Conservation (phyloP, 1,140 invertebrate genomes). For the Dendrolimus kikuchii region DNA sequence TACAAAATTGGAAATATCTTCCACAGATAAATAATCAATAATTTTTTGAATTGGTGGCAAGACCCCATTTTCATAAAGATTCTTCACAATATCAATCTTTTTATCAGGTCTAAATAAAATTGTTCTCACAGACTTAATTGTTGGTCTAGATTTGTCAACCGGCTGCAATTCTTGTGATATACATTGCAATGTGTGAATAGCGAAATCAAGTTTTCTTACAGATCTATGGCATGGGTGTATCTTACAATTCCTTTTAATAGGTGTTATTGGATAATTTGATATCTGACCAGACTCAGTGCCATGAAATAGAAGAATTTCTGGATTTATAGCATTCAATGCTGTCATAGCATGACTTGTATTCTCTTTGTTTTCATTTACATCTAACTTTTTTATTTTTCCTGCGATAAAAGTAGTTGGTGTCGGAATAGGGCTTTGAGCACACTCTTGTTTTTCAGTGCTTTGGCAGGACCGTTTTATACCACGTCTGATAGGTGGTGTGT, state of each 20-base stretch:
- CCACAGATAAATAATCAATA: constrained; percentile 44
- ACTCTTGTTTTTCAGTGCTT: constrained; percentile 24
- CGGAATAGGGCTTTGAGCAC: constrained; percentile 18
- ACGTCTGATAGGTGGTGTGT: constrained; percentile 33
- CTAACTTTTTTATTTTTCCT: constrained; percentile 28
- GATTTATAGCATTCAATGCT: constrained; percentile 5
- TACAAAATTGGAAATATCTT: constrained; percentile 57
- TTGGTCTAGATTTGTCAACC: constrained; percentile 15
- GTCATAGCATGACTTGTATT: constrained; percentile 7
- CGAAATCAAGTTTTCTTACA: constrained; percentile 43
- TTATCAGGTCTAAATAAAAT: constrained; percentile 42
- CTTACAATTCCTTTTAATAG: constrained; percentile 48
- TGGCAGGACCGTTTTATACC: constrained; percentile 42
- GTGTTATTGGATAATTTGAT: constrained; percentile 47
- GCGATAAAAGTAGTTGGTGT: constrained; percentile 57
- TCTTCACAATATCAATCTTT: constrained; percentile 60
- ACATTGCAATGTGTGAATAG: constrained; percentile 51
- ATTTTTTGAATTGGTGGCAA: constrained; percentile 51
- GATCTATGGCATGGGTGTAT: constrained; percentile 39
- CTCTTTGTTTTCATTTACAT: constrained; percentile 26
- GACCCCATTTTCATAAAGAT: constrained; percentile 32
- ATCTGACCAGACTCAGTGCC: constrained; percentile 6
- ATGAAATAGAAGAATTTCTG: constrained; percentile 1
- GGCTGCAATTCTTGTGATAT: constrained; percentile 35
- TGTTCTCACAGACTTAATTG: constrained; percentile 14